A percentile compares a stretch with the other conserved stretches of the same genome.
Evolutionary conservation across 2,888 invertebrate species (phyloP).

Genomic region (Eupeodes latifasciatus): DNA sequence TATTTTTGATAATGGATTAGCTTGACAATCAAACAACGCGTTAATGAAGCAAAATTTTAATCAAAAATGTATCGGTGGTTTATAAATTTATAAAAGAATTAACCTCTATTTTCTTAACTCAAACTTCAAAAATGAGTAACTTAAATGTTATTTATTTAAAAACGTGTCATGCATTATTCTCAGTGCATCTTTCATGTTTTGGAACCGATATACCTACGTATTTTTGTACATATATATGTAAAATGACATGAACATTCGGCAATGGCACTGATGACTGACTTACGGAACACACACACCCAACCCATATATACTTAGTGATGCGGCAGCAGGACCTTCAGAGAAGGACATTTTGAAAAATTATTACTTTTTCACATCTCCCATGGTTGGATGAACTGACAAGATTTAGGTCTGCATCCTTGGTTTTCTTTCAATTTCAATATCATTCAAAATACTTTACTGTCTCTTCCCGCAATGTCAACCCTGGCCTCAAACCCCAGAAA

Average conservation of each 20-base stretch:
- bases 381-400: constrained; percentile 66
- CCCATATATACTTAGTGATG: not conserved
- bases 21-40: no score
- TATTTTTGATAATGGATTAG: no score
- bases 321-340: constrained; percentile 38
- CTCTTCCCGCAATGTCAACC: not conserved
- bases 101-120: no score
- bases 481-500: not conserved
- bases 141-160: no score
- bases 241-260: constrained; percentile 56
- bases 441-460: constrained; percentile 38
- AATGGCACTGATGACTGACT: constrained; percentile 56
- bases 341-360: constrained; percentile 66
- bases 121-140: no score
- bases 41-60: no score
- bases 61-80: no score
- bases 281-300: not conserved
- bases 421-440: constrained; percentile 52
- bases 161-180: not conserved
- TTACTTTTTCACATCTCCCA: constrained; percentile 65
- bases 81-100: no score
- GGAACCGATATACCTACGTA: not conserved
- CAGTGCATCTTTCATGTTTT: constrained; percentile 13
- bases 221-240: not conserved
- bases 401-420: constrained; percentile 63